Evolutionary conservation across 1,140 invertebrate species (phyloP).

Genomic region (Amphibalanus amphitrite): DNA sequence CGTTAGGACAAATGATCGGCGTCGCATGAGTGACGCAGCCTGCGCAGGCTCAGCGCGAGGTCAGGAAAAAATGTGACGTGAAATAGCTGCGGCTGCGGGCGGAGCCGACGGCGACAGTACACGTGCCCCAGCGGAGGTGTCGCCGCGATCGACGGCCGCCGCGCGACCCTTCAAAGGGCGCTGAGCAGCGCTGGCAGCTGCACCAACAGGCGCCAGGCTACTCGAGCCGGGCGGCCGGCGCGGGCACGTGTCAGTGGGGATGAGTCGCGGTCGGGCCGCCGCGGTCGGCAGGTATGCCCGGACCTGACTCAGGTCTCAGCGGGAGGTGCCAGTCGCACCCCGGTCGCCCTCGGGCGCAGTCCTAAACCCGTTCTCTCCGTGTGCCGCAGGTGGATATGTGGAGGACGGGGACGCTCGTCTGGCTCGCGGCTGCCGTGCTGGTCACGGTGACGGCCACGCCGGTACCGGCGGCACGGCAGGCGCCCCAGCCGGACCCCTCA

Average conservation of each 20-base stretch:
- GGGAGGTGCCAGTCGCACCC: neutral
- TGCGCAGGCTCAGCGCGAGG: neutral
- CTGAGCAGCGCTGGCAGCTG: neutral
- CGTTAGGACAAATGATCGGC: neutral
- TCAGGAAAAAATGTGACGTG: neutral
- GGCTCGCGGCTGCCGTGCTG: too few relatives aligned
- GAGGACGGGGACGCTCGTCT: neutral
- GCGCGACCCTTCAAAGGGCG: neutral
- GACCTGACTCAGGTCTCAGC: neutral
- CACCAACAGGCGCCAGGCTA: neutral
- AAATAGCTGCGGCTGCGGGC: neutral
- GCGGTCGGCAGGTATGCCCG: neutral
- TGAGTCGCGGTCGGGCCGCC: neutral
- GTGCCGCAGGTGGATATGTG: neutral
- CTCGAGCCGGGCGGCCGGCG: neutral
- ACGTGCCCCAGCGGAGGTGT: neutral
- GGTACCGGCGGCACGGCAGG: neutral
- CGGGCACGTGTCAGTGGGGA: neutral
- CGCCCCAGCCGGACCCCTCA: neutral
- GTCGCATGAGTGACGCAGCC: neutral
- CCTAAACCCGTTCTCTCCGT: neutral
- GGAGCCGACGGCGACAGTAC: neutral
- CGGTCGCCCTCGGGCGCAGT: neutral
- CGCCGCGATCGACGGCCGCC: neutral
- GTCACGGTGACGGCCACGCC: neutral